Evolutionary conservation across 2,113 vertebrate species (phyloP).

Genomic region (Enhydra lutris): DNA sequence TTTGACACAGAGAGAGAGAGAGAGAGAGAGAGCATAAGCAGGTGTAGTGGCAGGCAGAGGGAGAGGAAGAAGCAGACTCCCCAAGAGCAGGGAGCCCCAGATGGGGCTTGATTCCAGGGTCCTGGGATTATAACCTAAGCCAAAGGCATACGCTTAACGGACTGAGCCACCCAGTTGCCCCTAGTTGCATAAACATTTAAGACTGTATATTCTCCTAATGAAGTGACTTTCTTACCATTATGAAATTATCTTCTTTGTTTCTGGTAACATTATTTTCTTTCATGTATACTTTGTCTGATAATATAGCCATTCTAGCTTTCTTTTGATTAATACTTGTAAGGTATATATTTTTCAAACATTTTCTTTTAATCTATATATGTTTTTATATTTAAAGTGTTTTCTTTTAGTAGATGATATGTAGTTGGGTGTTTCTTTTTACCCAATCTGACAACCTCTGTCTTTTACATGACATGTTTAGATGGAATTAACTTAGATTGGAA

Average conservation of each 20-base stretch:
- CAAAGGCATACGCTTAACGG: too few species aligned
- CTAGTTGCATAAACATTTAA: neutral
- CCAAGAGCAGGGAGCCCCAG: too few species aligned
- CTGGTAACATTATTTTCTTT: neutral
- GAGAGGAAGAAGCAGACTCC: too few species aligned
- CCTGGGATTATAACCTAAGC: too few species aligned
- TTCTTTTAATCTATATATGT: neutral
- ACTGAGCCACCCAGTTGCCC: too few species aligned
- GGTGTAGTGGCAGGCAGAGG: too few species aligned
- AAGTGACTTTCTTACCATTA: neutral
- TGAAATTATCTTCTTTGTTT: neutral
- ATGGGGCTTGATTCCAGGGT: too few species aligned
- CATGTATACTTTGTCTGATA: neutral
- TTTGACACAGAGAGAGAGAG: too few species aligned
- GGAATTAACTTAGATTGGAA: too few species aligned
- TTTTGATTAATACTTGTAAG: neutral
- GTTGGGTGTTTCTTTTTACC: neutral
- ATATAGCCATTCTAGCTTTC: neutral
- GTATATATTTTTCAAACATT: neutral
- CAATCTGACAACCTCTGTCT: neutral
- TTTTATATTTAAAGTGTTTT: neutral
- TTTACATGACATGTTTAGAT: neutral
- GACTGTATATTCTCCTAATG: neutral
- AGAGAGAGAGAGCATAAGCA: too few species aligned
- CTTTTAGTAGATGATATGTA: neutral